Percentiles rank a stretch among this genome's conserved stretches.
Conservation (phyloP, 2,797 vertebrate genomes). For the Staurois parvus region DNA sequence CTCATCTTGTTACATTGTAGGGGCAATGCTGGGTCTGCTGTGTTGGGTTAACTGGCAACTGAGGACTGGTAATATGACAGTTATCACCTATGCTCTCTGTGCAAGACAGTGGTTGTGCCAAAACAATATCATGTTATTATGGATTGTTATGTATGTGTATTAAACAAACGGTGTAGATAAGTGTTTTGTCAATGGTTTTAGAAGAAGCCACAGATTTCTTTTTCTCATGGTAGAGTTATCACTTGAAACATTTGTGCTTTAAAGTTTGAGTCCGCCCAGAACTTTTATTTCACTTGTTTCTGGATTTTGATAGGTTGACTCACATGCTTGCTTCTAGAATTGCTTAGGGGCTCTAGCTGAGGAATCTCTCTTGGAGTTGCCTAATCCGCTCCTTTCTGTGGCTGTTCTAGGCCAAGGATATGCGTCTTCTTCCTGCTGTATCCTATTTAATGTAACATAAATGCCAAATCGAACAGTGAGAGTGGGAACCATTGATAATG, state of each 20-base stretch:
- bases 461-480: background rate
- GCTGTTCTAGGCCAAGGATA: background rate
- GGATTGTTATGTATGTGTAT: background rate
- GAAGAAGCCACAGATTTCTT: background rate
- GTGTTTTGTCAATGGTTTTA: background rate
- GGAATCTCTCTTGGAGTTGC: background rate
- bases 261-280: background rate
- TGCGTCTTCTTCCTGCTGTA: background rate
- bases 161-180: background rate
- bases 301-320: too few relatives aligned
- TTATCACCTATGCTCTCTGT: background rate
- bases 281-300: background rate
- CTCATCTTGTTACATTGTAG: too few relatives aligned
- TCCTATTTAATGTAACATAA: background rate
- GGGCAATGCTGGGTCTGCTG: background rate
- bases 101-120: background rate
- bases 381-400: background rate
- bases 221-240: background rate
- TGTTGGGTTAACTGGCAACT: background rate
- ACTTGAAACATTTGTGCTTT: background rate
- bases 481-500: background rate
- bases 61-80: background rate
- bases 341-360: background rate
- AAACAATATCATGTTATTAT: background rate
- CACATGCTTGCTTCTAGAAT: background rate